Percentiles rank a stretch among this genome's conserved stretches.
phyloP scores from a whole-genome alignment of 2,113 vertebrate genomes.

The Lathamus discolor region DNA sequence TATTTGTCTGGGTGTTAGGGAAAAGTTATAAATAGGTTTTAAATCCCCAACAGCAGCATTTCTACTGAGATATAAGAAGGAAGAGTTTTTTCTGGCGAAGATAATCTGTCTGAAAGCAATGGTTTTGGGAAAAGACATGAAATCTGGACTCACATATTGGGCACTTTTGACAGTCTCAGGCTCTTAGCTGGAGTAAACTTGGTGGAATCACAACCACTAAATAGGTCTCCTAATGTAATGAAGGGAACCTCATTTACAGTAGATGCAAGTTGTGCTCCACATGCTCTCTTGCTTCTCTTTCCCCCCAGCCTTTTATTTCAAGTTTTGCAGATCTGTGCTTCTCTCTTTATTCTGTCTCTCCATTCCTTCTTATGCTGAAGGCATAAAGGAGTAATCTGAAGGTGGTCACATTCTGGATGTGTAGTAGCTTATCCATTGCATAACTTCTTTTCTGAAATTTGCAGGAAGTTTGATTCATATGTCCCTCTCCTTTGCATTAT shows the following conservation, averaged over 20 bases:
- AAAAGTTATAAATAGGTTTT: conserved; percentile 13
- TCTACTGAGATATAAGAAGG: not conserved
- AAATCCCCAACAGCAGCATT: not conserved
- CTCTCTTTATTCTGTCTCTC: not conserved
- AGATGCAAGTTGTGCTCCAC: not conserved
- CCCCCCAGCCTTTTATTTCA: not conserved
- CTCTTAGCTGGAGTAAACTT: not conserved
- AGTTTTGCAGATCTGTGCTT: not conserved
- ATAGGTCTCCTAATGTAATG: not conserved
- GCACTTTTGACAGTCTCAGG: not conserved
- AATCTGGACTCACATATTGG: not conserved
- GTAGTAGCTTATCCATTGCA: not conserved
- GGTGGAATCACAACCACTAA: not conserved
- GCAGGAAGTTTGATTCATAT: not conserved
- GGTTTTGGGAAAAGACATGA: not conserved
- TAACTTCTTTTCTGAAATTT: not conserved
- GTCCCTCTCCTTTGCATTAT: not conserved
- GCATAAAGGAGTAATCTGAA: not conserved
- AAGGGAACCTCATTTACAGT: not conserved
- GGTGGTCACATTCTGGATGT: not conserved
- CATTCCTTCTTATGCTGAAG: not conserved
- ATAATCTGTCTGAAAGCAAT: conserved; percentile 11
- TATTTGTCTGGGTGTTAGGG: not conserved
- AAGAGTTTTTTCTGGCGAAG: conserved; percentile 1
- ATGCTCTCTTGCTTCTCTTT: not conserved